Conservation (phyloP, 1,140 invertebrate genomes). For the Monochamus saltuarius region DNA sequence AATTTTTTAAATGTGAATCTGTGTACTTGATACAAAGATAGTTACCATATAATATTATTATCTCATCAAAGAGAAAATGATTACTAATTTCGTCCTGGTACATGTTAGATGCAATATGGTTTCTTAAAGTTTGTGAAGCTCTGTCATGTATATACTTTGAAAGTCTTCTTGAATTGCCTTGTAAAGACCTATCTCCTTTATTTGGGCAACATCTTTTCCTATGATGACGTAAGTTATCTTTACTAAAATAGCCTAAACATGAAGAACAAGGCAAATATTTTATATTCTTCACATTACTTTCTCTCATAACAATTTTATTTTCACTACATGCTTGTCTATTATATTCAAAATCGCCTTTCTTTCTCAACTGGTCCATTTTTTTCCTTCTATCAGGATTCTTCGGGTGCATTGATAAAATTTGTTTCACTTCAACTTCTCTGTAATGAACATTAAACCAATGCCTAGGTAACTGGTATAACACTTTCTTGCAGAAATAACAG, state of each 20-base stretch:
- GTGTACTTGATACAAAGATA: slow-evolving; percentile 2
- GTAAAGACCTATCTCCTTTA: slow-evolving; percentile 2
- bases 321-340: not conserved
- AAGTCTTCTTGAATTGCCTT: slow-evolving; percentile 1
- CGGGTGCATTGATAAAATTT: not conserved
- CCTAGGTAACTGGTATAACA: not conserved
- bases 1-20: slow-evolving; percentile 5
- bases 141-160: slow-evolving; percentile 1
- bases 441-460: slow-evolving; percentile 7
- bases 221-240: slow-evolving; percentile 6
- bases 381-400: not conserved
- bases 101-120: slow-evolving; percentile 3
- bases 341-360: slow-evolving; percentile 8
- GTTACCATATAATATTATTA: slow-evolving; percentile 4
- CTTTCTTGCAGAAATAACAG: slow-evolving; percentile 6
- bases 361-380: slow-evolving; percentile 1
- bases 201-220: slow-evolving; percentile 1
- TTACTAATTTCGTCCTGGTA: slow-evolving; percentile 1
- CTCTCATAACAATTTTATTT: slow-evolving; percentile 4
- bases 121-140: slow-evolving; percentile 2
- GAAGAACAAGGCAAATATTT: slow-evolving; percentile 1
- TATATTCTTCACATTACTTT: not conserved
- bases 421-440: slow-evolving; percentile 1
- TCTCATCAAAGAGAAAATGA: slow-evolving; percentile 9
- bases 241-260: slow-evolving; percentile 8